phyloP scores from a whole-genome alignment of 2,113 vertebrate genomes.

The Ictidomys tridecemlineatus region DNA sequence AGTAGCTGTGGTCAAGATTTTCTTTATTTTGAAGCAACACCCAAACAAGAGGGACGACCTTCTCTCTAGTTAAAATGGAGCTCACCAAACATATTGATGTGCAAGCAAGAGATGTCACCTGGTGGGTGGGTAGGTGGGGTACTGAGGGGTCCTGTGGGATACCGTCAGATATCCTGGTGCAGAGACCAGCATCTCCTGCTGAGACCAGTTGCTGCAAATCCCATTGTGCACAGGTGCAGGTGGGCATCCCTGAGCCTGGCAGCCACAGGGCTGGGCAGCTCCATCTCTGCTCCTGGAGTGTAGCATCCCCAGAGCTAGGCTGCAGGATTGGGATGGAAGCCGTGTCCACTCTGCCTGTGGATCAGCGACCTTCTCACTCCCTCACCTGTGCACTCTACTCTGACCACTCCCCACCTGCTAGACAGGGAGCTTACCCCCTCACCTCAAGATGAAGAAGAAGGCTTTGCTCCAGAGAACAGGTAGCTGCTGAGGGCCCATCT shows the following conservation, averaged over 20 bases:
- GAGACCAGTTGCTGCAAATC: accelerated
- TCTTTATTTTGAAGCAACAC: background rate
- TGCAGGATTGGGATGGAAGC: accelerated
- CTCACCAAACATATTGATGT: no score
- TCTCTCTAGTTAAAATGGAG: background rate
- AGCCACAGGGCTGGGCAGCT: accelerated
- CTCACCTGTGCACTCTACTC: no score
- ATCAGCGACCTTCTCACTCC: no score
- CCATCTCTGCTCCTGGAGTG: background rate
- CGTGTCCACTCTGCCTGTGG: background rate
- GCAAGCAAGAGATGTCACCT: background rate
- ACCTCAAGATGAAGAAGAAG: background rate
- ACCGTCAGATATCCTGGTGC: no score
- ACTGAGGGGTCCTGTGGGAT: accelerated
- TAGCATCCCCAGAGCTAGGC: background rate
- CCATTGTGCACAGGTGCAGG: accelerated
- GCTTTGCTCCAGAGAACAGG: no score
- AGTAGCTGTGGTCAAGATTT: background rate
- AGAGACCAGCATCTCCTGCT: no score
- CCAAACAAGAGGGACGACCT: no score
- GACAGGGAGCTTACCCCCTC: no score
- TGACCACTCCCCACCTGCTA: no score
- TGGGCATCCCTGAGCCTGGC: background rate
- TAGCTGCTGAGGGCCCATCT: background rate
- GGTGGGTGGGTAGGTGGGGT: no score